Base-by-base conservation (phyloP, 2,888 invertebrate species). In the Gerris lacustris region DNA sequence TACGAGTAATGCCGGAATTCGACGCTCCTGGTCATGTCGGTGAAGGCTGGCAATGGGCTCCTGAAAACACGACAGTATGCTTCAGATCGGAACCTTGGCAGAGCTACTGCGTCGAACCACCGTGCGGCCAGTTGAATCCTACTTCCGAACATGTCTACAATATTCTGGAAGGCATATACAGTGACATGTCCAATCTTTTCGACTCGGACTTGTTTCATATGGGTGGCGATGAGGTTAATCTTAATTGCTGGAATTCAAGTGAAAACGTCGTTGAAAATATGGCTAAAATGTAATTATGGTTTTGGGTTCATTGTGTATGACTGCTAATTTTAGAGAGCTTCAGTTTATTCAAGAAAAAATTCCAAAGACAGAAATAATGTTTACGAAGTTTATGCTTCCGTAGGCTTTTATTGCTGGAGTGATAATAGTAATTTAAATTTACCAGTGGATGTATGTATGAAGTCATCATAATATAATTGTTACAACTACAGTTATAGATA, bases 1-100 rank as follows among this genome's bases (percentile, higher is more conserved):
- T 96, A 7, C 84, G 94, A 62, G 86, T 96, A 0, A 84, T 96
- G 45, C 86, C 95, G 4, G 96, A 96, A 83, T 86, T 95, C 63
- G 95, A 95, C 80, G 88, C 91, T 6, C 96, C 96, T 0, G 88
- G 92, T 6, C 92, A 94, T 79, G 88, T 90, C 0, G 77, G 77
- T 17, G 88, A 87, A 75, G 92, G 92, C 0, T 92, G 92, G 92
- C 89, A 92, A 78, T 82, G 82, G 9, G 85, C 84, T 0, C 78
- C 87, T 68, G 88, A 88, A 43, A 82, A 87, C 73, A 81, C 89
- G 70, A 85, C 86, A 1, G 86, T 88, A 9, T 89, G 88, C 76
- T 80, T 87, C 5, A 86, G 87, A 77, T 80, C 83, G 73, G 84
- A 86, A 72, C 75, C 75, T 17, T 74, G 91, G 91, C 83, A 88